phyloP scores from a whole-genome alignment of 2,888 invertebrate species.

The Smittia aterrima region DNA sequence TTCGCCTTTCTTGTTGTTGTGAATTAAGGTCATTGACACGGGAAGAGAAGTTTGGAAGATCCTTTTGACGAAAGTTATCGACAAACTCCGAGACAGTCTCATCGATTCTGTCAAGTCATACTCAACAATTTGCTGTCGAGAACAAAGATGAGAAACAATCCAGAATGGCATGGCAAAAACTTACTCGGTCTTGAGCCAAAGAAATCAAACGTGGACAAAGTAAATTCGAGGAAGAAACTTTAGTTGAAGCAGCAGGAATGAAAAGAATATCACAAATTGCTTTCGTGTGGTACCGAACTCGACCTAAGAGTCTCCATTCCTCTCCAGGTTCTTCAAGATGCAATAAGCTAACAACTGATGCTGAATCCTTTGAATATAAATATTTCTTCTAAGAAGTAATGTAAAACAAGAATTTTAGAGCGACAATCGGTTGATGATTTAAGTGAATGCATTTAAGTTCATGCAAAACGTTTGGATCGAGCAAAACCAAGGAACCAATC shows the following conservation, averaged over 20 bases:
- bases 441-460: slow-evolving; percentile 46
- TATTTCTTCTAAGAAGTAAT: not conserved
- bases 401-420: slow-evolving; percentile 56
- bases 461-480: slow-evolving; percentile 60
- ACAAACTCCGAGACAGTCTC: not conserved
- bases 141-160: not conserved
- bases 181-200: slow-evolving; percentile 23
- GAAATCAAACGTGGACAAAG: slow-evolving; percentile 31
- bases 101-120: slow-evolving; percentile 52
- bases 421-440: slow-evolving; percentile 50
- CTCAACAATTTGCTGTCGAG: slow-evolving; percentile 50
- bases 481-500: slow-evolving; percentile 60
- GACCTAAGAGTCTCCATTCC: slow-evolving; percentile 60
- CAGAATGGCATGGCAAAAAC: not conserved
- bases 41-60: slow-evolving; percentile 30
- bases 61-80: slow-evolving; percentile 19
- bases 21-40: slow-evolving; percentile 20
- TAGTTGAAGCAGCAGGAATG: slow-evolving; percentile 44
- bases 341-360: slow-evolving; percentile 57
- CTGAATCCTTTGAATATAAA: slow-evolving; percentile 55
- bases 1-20: slow-evolving; percentile 19
- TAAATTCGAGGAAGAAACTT: not conserved
- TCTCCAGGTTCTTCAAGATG: slow-evolving; percentile 48
- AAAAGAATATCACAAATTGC: slow-evolving; percentile 60
- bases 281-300: slow-evolving; percentile 62